Evolutionary conservation across 2,113 vertebrate genomes (phyloP), one percentile per base, ranked within the genome.

Genomic region (Carassius gibelio): DNA sequence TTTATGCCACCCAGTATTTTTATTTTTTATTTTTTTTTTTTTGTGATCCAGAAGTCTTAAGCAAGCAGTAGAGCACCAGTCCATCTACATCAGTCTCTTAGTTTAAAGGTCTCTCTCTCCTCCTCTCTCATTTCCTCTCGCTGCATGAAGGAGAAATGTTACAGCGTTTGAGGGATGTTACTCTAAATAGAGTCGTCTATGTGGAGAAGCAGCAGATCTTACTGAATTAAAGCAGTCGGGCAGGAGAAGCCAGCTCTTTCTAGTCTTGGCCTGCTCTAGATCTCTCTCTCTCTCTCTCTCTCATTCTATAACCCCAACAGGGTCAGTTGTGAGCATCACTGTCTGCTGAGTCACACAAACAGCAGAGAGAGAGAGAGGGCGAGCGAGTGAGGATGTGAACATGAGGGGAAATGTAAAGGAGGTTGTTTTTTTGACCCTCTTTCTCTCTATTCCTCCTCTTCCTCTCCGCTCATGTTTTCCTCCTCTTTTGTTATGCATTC

Each of bases 281-380:
- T 59, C 26, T 81, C 14, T 82, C 62, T 69, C 13, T 55, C 17
- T 78, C 7, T 71, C 48, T 64, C 19, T 45, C 74, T 66, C 3
- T 38, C 36, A n/a, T n/a, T n/a, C n/a, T n/a, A n/a, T n/a, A n/a
- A n/a, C 62, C 6, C 15, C 36, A 30, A 30, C 30, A 30, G 30
- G 34, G 66, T 48, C 34, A 83, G 50, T 45, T 68, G 1, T 34
- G 66, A 83, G 81, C 68, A 83, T 42, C 48, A 83, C 80, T 81
- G 79, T 81, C 79, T 81, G 80, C 80, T 69, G 80, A 81, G 62
- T 81, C 75, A 76, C 80, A 81, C 62, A 81, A 81, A 81, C 38
- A 69, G 30, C 30, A 30, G 30, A 30, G 15, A 81, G 45, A 19
- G n/a, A 55, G 36, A 66, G 48, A 36, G 45, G 34, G 42, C 42